Evolutionary conservation across 2,797 vertebrate genomes (phyloP).

Genomic region (Phataginus tricuspis): DNA sequence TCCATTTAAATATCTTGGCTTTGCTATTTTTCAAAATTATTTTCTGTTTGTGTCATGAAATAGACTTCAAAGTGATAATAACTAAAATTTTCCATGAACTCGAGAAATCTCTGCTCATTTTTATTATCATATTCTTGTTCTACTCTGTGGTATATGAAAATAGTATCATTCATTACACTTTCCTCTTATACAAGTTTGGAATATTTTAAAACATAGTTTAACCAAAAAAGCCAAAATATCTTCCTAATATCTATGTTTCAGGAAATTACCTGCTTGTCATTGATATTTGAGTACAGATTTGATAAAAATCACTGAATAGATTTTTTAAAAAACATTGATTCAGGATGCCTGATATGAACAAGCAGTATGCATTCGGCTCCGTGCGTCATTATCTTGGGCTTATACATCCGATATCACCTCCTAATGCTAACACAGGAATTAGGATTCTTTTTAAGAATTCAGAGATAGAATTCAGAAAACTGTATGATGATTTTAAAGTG

Average conservation of each 20-base stretch:
- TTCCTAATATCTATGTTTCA: neutral
- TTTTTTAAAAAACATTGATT: neutral
- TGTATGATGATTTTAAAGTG: neutral
- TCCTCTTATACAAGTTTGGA: neutral
- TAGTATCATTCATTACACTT: neutral
- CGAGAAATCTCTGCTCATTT: neutral
- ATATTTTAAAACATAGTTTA: neutral
- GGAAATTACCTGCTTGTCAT: neutral
- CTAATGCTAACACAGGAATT: neutral
- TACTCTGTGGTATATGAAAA: neutral
- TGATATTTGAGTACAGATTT: neutral
- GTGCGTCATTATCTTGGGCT: neutral
- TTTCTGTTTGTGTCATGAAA: constrained; percentile 53
- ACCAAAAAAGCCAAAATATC: neutral
- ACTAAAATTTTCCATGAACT: neutral
- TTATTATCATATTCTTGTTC: neutral
- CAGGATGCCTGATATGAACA: neutral
- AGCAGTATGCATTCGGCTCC: neutral
- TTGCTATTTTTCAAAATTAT: constrained; percentile 29
- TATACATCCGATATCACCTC: neutral
- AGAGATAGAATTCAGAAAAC: neutral
- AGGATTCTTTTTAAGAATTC: neutral
- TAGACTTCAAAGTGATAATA: neutral
- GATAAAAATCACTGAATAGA: neutral
- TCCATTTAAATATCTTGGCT: neutral